Conservation (phyloP, 2,888 invertebrate genomes). For the Eupithecia vulgata region DNA sequence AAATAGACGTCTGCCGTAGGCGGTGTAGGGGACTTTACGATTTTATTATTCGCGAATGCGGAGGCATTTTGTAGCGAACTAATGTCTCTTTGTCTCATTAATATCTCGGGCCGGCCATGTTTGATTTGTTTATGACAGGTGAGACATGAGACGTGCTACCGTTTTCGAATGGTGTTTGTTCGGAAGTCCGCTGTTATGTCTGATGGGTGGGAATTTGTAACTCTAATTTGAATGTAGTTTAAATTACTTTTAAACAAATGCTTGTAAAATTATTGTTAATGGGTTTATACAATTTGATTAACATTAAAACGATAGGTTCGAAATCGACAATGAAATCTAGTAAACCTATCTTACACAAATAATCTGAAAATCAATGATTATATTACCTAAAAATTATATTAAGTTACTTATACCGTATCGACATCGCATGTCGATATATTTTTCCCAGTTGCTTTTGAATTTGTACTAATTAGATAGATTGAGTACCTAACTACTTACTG, state of each 20-base stretch:
- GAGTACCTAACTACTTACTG: not conserved
- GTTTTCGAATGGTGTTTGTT: conserved; percentile 26
- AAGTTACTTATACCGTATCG: not conserved
- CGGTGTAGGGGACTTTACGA: conserved; percentile 84
- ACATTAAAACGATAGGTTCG: too few relatives aligned
- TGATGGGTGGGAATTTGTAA: conserved; percentile 8
- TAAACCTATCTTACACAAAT: not conserved
- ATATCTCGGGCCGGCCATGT: conserved; percentile 83
- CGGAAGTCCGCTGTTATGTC: conserved; percentile 28
- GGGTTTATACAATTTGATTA: not conserved
- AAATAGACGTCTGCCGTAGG: conserved; percentile 81
- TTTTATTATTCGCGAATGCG: conserved; percentile 84
- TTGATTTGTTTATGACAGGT: conserved; percentile 83
- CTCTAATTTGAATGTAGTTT: conserved; percentile 20
- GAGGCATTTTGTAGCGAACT: conserved; percentile 84
- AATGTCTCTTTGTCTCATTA: conserved; percentile 85
- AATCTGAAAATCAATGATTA: not conserved
- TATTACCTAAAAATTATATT: not conserved
- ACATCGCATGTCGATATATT: not conserved
- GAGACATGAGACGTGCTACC: conserved; percentile 55
- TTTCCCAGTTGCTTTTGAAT: not conserved
- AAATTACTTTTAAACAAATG: conserved; percentile 1
- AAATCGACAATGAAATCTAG: too few relatives aligned
- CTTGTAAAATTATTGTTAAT: not conserved
- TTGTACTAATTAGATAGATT: too few relatives aligned